Evolutionary conservation across 2,797 vertebrate genomes (phyloP).

Genomic region (Otolemur crassicaudatus): DNA sequence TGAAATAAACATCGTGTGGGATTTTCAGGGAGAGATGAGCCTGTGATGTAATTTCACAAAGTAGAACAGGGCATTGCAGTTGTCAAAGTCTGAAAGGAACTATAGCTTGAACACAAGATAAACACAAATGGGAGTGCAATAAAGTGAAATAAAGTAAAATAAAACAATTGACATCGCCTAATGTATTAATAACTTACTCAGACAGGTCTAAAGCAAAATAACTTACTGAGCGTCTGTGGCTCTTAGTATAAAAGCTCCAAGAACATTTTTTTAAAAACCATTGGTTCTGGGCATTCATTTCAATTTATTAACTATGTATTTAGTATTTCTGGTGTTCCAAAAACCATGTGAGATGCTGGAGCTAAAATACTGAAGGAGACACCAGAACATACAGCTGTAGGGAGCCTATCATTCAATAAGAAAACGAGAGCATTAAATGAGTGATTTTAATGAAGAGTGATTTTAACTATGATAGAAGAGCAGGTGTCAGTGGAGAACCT

Average conservation of each 20-base stretch:
- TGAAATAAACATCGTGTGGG: background rate
- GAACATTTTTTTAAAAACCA: background rate
- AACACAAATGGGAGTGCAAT: background rate
- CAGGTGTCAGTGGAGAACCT: background rate
- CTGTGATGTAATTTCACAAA: background rate
- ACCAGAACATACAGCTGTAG: background rate
- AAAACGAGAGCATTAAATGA: background rate
- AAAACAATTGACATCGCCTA: background rate
- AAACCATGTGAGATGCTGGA: background rate
- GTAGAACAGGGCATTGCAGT: background rate
- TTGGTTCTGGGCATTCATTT: background rate
- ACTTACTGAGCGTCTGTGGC: background rate
- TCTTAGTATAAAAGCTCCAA: background rate
- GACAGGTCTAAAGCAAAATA: background rate
- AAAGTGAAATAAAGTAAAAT: background rate
- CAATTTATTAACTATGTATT: background rate
- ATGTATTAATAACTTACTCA: background rate
- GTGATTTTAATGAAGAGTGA: background rate
- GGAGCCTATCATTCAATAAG: background rate
- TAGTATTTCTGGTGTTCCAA: background rate
- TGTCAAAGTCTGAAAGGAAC: background rate
- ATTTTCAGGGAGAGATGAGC: background rate
- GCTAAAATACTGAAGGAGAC: background rate
- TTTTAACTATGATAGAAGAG: background rate
- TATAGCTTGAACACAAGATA: background rate